A percentile compares a stretch with the other conserved stretches of the same genome.
phyloP scores from a whole-genome alignment of 2,113 vertebrate genomes.

The Pseudorasbora parva region DNA sequence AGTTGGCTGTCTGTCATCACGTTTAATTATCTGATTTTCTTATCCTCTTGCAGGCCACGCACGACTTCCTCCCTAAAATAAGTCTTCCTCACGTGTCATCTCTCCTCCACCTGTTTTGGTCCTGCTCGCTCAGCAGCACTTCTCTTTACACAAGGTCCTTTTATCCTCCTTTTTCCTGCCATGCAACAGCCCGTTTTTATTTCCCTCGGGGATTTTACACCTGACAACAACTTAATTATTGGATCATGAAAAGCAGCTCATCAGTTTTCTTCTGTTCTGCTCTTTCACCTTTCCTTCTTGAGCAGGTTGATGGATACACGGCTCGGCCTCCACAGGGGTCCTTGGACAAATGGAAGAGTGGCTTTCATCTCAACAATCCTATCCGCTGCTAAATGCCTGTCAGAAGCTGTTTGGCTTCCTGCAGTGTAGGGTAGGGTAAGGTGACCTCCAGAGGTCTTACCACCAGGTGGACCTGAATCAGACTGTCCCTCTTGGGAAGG shows the following conservation, averaged over 20 bases:
- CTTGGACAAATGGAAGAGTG: constrained; percentile 29
- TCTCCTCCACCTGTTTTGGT: background rate
- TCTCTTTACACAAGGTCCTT: background rate
- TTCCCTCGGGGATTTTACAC: constrained; percentile 21
- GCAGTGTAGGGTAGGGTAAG: background rate
- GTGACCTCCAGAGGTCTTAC: constrained; percentile 16
- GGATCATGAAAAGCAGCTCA: constrained; percentile 44
- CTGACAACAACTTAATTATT: constrained; percentile 56
- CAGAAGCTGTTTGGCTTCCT: background rate
- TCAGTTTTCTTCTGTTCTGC: constrained; percentile 37
- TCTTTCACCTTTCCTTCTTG: constrained; percentile 39
- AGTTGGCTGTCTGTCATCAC: constrained; percentile 8
- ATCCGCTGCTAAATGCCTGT: constrained; percentile 41
- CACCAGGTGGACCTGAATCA: constrained; percentile 28
- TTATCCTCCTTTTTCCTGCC: background rate
- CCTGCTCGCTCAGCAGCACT: background rate
- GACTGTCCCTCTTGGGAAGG: constrained; percentile 33
- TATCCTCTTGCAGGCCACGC: constrained; percentile 23
- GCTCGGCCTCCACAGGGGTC: background rate
- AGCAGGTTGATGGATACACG: constrained; percentile 20
- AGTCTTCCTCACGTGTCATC: background rate
- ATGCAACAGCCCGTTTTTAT: constrained; percentile 26
- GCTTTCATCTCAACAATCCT: constrained; percentile 24
- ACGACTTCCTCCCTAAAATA: constrained; percentile 25
- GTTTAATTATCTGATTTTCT: constrained; percentile 32